Evolutionary conservation across 2,113 vertebrate species (phyloP).

Genomic region (Montifringilla adamsi): DNA sequence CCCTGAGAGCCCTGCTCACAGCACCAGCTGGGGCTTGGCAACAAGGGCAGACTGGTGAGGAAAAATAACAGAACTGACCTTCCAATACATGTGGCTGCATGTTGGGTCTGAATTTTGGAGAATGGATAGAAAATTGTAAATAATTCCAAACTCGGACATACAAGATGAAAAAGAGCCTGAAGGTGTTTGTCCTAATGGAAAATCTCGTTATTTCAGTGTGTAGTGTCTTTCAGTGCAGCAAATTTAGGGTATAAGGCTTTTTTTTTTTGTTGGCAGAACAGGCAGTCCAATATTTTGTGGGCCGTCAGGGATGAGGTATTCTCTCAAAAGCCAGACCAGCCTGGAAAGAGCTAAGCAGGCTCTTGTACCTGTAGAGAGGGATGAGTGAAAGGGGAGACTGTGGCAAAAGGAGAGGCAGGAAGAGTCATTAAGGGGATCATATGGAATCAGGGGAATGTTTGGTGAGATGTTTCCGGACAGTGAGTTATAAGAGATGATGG

Average conservation of each 20-base stretch:
- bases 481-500: not conserved
- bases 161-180: not conserved
- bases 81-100: not conserved
- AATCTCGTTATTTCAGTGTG: not conserved
- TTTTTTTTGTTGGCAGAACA: not conserved
- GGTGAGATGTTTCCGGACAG: not conserved
- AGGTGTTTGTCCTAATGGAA: not conserved
- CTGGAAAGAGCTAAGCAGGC: not conserved
- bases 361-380: not conserved
- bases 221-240: not conserved
- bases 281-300: not conserved
- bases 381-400: not conserved
- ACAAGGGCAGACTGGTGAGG: not conserved
- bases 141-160: not conserved
- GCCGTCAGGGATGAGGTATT: not conserved
- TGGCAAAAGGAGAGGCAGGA: not conserved
- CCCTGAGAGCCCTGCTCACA: not conserved
- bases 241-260: not conserved
- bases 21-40: rapidly evolving
- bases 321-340: not conserved
- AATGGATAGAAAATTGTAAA: not conserved
- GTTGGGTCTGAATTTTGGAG: not conserved
- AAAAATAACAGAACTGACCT: not conserved
- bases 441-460: not conserved
- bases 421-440: not conserved